phyloP scores from a whole-genome alignment of 2,797 vertebrate species.

The Pterois miles region DNA sequence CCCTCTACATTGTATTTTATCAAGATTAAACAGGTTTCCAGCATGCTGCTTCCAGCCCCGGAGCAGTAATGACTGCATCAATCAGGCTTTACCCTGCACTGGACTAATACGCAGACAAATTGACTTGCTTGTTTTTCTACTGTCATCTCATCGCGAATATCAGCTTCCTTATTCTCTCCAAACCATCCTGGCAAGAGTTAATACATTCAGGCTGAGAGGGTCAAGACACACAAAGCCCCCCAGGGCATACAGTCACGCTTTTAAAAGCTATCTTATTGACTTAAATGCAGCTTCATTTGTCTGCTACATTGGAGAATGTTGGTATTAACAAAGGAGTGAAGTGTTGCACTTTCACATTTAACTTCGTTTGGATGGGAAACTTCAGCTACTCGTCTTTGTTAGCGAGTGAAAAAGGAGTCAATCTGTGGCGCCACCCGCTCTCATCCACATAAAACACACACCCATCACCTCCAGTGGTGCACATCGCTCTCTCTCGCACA shows the following conservation, averaged over 20 bases:
- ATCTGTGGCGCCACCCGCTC: slow-evolving; percentile 2
- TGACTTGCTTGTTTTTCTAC: slow-evolving; percentile 64
- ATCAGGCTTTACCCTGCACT: slow-evolving; percentile 63
- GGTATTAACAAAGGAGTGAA: slow-evolving; percentile 38
- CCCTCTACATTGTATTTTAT: slow-evolving; percentile 58
- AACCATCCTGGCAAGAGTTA: slow-evolving; percentile 9
- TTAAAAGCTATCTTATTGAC: slow-evolving; percentile 63
- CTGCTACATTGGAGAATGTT: slow-evolving; percentile 16
- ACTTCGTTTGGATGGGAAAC: slow-evolving; percentile 60
- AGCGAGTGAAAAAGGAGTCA: slow-evolving; percentile 36
- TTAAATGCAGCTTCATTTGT: slow-evolving; percentile 63
- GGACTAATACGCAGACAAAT: slow-evolving; percentile 64
- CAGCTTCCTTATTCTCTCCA: slow-evolving; percentile 33
- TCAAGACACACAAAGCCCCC: slow-evolving; percentile 29
- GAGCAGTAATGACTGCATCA: slow-evolving; percentile 70
- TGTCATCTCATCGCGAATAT: slow-evolving; percentile 53
- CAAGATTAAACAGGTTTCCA: slow-evolving; percentile 68
- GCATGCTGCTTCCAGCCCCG: slow-evolving; percentile 32
- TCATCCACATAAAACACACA: slow-evolving; percentile 33
- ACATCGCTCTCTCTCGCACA: slow-evolving; percentile 1
- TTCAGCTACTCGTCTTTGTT: slow-evolving; percentile 64
- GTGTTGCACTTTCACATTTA: slow-evolving; percentile 57
- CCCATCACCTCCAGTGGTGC: slow-evolving; percentile 5
- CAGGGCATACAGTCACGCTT: slow-evolving; percentile 18
- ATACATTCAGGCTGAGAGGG: slow-evolving; percentile 40